phyloP scores from a whole-genome alignment of 2,113 vertebrate species.

The Pollachius pollachius region DNA sequence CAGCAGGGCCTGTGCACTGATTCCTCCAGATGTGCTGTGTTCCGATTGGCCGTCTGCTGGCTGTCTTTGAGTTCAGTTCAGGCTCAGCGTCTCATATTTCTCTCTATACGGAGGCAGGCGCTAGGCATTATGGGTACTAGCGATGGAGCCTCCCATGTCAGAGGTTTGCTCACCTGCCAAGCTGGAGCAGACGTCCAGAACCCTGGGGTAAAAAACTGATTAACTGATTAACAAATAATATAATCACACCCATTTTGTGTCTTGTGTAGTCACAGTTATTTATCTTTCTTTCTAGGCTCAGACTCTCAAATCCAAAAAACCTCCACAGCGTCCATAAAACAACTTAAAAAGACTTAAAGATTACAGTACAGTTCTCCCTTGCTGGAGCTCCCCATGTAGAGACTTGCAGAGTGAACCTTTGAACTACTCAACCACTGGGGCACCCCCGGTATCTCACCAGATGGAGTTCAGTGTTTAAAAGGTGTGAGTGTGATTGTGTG shows the following conservation, averaged over 20 bases:
- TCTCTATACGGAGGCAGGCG: conserved; percentile 26
- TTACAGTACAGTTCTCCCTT: no score
- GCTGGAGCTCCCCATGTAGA: neutral
- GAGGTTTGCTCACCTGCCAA: conserved; percentile 32
- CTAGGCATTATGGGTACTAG: conserved; percentile 29
- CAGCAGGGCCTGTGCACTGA: conserved; percentile 43
- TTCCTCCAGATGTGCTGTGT: conserved; percentile 50
- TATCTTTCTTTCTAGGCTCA: no score
- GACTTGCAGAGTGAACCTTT: conserved; percentile 5
- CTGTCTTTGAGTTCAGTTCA: conserved; percentile 28
- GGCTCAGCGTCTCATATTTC: conserved; percentile 38
- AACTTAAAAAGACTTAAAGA: no score
- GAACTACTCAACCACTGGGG: neutral
- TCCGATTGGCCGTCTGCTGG: conserved; percentile 37
- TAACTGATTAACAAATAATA: neutral
- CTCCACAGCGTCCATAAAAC: no score
- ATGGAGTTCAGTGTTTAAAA: no score
- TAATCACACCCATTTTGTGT: no score
- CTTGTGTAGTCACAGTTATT: no score
- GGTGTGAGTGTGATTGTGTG: no score
- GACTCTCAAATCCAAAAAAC: no score
- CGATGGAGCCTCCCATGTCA: conserved; percentile 12
- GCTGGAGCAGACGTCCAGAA: conserved; percentile 21
- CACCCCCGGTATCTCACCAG: no score
- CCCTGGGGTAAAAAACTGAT: neutral